Evolutionary conservation across 2,113 vertebrate species (phyloP), one percentile per base, ranked within the genome.

Genomic region (Daphoenositta chrysoptera): DNA sequence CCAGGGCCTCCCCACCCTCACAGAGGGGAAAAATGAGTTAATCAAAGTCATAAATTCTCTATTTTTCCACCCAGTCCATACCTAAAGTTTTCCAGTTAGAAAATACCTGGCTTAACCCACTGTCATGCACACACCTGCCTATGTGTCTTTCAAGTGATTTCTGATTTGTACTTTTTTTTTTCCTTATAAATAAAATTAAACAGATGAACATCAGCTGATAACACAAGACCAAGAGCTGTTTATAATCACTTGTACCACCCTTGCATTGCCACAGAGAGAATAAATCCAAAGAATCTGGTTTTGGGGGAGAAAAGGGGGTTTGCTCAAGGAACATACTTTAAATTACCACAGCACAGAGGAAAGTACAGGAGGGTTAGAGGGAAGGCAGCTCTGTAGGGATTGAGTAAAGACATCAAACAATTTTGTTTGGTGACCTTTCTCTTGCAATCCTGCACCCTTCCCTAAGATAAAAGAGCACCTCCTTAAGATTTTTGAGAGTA

Each of bases 291-390:
- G 4, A 56, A 83, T 27, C 30, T 45, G 5, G n/a, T 31, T 69
- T 30, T 78, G 63, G 28, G 42, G 15, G 13, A 64, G 13, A 77
- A 91, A 83, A 78, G 5, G 3, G 7, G 4, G 2, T 39, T 89
- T 84, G 10, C 22, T 81, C 18, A 47, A 83, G 30, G 31, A 73
- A 90, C 6, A 11, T 15, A 51, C 24, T 80, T 60, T 31, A 90
- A 72, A 83, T 92, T 71, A 63, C 56, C 24, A 66, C 15, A n/a
- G 28, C 2, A 5, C 3, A 26, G 51, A 68, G 27, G 30, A 64
- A n/a, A 2, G 17, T 40, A 44, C 18, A 21, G n/a, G 1, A 13
- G 11, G 2, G 2, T 35, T 42, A 39, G 15, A 50, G 30, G 26
- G 33, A 83, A 79, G 63, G 30, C 17, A 92, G n/a, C 14, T 86